A percentile compares a stretch with the other conserved stretches of the same genome.
phyloP scores from a whole-genome alignment of 2,113 vertebrate species.

The Hyperopisus bebe region DNA sequence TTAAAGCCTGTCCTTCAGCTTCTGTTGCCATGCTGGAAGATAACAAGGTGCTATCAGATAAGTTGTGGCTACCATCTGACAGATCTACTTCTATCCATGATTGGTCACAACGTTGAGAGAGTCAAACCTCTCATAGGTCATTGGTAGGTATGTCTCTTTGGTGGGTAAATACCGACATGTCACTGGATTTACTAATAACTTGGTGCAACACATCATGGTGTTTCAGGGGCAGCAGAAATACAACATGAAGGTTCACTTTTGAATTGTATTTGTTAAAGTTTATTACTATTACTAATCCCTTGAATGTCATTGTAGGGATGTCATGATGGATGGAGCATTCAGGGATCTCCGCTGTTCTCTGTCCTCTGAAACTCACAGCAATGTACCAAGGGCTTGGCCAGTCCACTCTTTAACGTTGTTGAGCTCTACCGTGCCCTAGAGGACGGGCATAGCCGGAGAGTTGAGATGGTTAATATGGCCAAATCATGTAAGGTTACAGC shows the following conservation, averaged over 20 bases:
- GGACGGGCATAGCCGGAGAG: background rate
- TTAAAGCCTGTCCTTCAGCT: background rate
- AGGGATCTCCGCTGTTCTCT: background rate
- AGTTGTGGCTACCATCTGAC: background rate
- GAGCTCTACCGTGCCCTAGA: background rate
- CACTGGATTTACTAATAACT: background rate
- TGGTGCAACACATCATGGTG: background rate
- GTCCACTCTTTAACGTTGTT: background rate
- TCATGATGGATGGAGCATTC: background rate
- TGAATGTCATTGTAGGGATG: background rate
- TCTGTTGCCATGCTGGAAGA: background rate
- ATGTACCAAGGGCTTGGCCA: background rate
- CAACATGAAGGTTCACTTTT: background rate
- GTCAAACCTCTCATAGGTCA: background rate
- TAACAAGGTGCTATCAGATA: background rate
- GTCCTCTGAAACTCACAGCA: background rate
- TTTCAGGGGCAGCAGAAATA: background rate
- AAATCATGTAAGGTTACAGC: background rate
- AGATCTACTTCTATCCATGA: background rate
- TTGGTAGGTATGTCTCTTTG: background rate
- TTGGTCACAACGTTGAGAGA: background rate
- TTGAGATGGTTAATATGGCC: background rate
- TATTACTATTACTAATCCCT: background rate
- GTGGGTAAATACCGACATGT: background rate
- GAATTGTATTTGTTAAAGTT: background rate